Conservation (phyloP, 2,797 vertebrate genomes). For the Pristis pectinata region DNA sequence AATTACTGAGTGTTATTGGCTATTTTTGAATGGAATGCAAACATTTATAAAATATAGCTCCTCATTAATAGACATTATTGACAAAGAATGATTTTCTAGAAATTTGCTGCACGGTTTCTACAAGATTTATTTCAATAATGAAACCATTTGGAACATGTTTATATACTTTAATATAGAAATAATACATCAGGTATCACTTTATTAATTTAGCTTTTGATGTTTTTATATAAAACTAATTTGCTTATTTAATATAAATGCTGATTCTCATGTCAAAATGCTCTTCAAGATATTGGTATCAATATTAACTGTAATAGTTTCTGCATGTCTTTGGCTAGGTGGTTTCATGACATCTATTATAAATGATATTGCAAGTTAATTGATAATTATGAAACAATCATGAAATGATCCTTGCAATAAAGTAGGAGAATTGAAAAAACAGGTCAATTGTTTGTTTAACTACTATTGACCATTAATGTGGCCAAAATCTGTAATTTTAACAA, state of each 20-base stretch:
- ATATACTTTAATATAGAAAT: background rate
- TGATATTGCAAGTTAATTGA: background rate
- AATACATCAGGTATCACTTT: background rate
- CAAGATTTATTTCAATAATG: constrained; percentile 1
- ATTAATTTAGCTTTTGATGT: background rate
- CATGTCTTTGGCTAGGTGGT: background rate
- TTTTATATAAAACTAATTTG: background rate
- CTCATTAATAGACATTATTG: background rate
- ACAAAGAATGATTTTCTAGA: background rate
- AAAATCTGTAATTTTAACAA: background rate
- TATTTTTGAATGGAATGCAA: background rate
- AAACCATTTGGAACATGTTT: background rate
- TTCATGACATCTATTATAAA: background rate
- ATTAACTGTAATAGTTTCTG: background rate
- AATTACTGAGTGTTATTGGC: background rate
- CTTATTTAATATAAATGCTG: background rate
- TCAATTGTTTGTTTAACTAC: background rate
- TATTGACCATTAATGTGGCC: background rate
- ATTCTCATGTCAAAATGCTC: background rate
- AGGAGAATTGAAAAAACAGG: background rate
- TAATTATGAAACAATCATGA: background rate
- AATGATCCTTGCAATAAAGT: background rate
- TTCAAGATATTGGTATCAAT: background rate
- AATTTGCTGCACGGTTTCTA: background rate
- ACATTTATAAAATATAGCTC: constrained; percentile 19